A percentile compares a stretch with the other conserved stretches of the same genome.
Conservation (phyloP, 92 coral and sea anemone species). For the Bergia puertoricense region DNA sequence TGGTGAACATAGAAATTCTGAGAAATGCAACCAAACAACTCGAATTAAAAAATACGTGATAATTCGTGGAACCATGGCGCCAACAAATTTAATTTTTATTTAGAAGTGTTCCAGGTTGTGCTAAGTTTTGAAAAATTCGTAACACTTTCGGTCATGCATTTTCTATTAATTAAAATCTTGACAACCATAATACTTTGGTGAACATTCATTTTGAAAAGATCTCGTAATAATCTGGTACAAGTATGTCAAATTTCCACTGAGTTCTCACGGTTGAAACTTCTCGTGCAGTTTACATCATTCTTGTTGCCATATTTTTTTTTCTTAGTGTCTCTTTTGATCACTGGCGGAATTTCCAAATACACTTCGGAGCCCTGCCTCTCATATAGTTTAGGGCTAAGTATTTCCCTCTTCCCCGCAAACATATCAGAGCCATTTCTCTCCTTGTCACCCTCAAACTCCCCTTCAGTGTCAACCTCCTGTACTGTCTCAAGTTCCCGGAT, state of each 20-base stretch:
- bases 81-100: too few species aligned
- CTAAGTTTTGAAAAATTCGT: too few species aligned
- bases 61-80: too few species aligned
- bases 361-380: conserved; percentile 20
- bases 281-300: background rate
- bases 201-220: too few species aligned
- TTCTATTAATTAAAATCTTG: too few species aligned
- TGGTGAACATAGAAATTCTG: too few species aligned
- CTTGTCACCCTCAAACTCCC: conserved; percentile 5
- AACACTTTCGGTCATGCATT: too few species aligned
- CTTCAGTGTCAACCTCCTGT: conserved; percentile 30
- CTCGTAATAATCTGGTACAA: too few species aligned
- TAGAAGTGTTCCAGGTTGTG: too few species aligned
- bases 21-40: too few species aligned
- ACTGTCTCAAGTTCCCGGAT: conserved; percentile 48
- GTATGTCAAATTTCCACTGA: conserved; percentile 25
- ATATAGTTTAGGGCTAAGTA: background rate
- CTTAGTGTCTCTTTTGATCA: conserved; percentile 27
- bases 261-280: conserved; percentile 23
- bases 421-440: background rate
- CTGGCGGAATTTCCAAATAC: conserved; percentile 22
- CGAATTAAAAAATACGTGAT: too few species aligned
- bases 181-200: too few species aligned
- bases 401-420: background rate
- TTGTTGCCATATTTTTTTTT: conserved; percentile 1